These are phyloP conservation scores for Sinopyrophorus schimmeli DNA, from an alignment of 2,888 invertebrate genomes.

Conservation along the genomic window DNA sequence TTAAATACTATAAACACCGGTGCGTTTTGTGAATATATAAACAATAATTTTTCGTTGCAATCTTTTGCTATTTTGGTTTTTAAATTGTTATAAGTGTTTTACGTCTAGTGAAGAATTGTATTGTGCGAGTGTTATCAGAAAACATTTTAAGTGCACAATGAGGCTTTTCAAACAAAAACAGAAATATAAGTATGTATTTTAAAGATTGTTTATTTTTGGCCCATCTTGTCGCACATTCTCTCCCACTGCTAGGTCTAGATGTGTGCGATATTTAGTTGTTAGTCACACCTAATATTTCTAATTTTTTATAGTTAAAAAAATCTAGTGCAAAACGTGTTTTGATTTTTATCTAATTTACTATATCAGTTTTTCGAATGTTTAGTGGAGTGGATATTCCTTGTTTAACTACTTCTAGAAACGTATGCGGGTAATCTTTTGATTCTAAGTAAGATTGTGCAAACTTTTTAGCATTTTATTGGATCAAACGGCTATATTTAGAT, in stretches of 20 bases:
- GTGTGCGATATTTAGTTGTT: conserved; percentile 15
- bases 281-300: conserved; percentile 17
- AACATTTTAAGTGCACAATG: conserved; percentile 5
- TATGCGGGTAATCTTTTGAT: too few species aligned
- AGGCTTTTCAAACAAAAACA: conserved; percentile 31
- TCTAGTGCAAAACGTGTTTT: background rate
- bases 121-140: too few species aligned
- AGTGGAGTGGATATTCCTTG: conserved; percentile 11
- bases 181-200: conserved; percentile 37
- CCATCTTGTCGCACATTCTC: conserved; percentile 24
- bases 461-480: too few species aligned
- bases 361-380: conserved; percentile 8
- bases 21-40: too few species aligned
- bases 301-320: conserved; percentile 11
- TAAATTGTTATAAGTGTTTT: background rate
- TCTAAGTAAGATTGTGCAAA: too few species aligned
- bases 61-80: background rate
- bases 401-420: conserved; percentile 6
- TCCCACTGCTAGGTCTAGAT: conserved; percentile 14
- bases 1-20: background rate
- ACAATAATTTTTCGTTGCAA: background rate
- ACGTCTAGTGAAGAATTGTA: background rate
- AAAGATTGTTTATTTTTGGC: conserved; percentile 38
- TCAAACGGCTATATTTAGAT: too few species aligned
- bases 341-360: background rate